phyloP scores from a whole-genome alignment of 2,888 invertebrate genomes.

The Synergus gifuensis region DNA sequence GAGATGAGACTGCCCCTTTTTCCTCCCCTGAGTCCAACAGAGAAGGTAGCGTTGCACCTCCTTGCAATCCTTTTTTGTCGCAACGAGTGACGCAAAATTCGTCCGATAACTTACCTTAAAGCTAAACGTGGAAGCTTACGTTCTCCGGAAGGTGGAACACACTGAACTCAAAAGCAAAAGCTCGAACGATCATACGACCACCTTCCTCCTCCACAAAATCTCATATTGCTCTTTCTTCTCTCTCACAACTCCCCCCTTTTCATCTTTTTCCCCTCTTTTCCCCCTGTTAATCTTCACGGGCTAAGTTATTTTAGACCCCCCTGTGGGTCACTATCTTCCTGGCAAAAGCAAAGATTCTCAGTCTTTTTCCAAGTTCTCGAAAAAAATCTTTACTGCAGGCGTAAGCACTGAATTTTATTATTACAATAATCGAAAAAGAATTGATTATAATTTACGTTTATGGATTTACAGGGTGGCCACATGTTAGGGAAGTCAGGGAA shows the following conservation, averaged over 20 bases:
- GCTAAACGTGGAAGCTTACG: constrained; percentile 57
- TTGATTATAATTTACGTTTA: no score
- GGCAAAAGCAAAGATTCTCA: constrained; percentile 21
- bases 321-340: constrained; percentile 20
- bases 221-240: constrained; percentile 23
- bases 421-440: no score
- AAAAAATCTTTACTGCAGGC: background rate
- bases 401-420: background rate
- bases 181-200: constrained; percentile 57
- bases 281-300: constrained; percentile 18
- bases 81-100: constrained; percentile 30
- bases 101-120: constrained; percentile 19
- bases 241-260: constrained; percentile 2
- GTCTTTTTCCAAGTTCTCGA: constrained; percentile 5
- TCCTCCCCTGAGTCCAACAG: background rate
- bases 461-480: no score
- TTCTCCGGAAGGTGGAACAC: constrained; percentile 68
- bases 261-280: background rate
- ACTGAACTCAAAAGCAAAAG: constrained; percentile 71
- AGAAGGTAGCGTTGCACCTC: constrained; percentile 32
- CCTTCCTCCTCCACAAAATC: constrained; percentile 18
- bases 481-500: no score
- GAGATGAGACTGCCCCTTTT: constrained; percentile 8
- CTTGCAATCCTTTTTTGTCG: constrained; percentile 40
- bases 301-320: constrained; percentile 39